Base-by-base conservation (phyloP, 2,113 vertebrate genomes). In the Odobenus rosmarus region DNA sequence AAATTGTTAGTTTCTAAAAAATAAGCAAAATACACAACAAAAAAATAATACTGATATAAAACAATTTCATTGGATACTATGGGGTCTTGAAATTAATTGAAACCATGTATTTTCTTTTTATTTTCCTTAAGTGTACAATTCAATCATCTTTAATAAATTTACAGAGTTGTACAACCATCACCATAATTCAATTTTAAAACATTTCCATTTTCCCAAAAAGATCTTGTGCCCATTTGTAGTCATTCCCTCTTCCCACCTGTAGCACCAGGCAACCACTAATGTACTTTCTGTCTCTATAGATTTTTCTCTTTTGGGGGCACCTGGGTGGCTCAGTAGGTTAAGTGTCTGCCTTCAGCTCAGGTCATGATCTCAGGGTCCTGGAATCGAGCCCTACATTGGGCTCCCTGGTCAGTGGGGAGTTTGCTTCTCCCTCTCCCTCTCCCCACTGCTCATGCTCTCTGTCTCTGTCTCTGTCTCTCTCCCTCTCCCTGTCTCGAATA, bases 111-210 rank as follows among this genome's bases (percentile, higher is more conserved):
- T 86, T 90, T 15, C 71, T 59, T 92, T 57, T 77, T 88, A 72
- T 79, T 64, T 57, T 3, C 61, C 92, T 42, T 67, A 89, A 46
- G 16, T 74, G 5, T 61, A 72, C 21, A 91, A 88, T 86, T 86
- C 46, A 94, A 28, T 90, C 61, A 82, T 96, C 96, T 91, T 88
- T 81, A 96, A 69, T 92, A 92, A 88, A 71, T 59, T 91, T 95
- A 89, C 9, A 39, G 13, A 95, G 61, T 51, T 92, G 28, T 90
- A 23, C 42, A 90, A 57, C 39, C 23, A 87, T 57, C n/a, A 53
- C 55, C 36, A 80, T 7, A 83, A 95, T 82, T 88, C 53, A 90
- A 83, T 80, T 96, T 88, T 59, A 95, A 96, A 95, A 94, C 88
- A 94, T 42, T 93, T 90, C 31, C 39, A 95, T 16, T 39, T 59